Conservation (phyloP, 64 coral and sea anemone genomes). For the Dendronephthya gigantea region DNA sequence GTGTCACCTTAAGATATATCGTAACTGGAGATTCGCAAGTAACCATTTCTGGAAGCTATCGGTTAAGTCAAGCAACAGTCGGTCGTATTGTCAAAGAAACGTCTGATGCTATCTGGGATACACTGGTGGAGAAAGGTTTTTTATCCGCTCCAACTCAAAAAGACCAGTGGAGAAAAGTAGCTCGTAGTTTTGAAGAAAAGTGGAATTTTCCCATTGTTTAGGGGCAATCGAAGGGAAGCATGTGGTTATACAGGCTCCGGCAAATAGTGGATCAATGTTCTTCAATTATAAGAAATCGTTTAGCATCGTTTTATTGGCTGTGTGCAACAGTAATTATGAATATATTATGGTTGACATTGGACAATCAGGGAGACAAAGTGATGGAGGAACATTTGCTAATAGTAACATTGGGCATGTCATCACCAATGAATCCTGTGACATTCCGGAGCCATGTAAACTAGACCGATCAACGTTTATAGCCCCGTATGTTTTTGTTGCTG, state of each 20-base stretch:
- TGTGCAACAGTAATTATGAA: background rate
- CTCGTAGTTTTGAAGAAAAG: background rate
- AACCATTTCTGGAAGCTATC: background rate
- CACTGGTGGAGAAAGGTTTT: background rate
- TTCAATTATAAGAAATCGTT: slow-evolving; percentile 1
- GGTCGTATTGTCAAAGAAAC: slow-evolving; percentile 12
- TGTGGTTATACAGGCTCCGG: background rate
- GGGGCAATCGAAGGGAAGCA: background rate
- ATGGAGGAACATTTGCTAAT: background rate
- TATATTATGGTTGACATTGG: background rate
- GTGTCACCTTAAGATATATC: background rate
- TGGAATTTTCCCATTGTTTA: slow-evolving; percentile 6
- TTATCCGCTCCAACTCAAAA: background rate
- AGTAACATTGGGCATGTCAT: background rate
- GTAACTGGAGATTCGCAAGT: background rate
- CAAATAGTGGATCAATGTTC: background rate
- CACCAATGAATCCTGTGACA: background rate
- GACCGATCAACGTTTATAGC: background rate
- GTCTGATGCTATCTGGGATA: background rate
- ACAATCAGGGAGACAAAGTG: background rate
- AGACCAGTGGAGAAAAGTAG: background rate
- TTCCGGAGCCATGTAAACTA: background rate
- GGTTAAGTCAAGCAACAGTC: background rate
- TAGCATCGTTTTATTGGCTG: too few species aligned
- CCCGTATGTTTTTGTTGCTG: background rate